Percentiles rank a stretch among this genome's conserved stretches.
phyloP scores from a whole-genome alignment of 2,113 vertebrate genomes.

The human region DNA sequence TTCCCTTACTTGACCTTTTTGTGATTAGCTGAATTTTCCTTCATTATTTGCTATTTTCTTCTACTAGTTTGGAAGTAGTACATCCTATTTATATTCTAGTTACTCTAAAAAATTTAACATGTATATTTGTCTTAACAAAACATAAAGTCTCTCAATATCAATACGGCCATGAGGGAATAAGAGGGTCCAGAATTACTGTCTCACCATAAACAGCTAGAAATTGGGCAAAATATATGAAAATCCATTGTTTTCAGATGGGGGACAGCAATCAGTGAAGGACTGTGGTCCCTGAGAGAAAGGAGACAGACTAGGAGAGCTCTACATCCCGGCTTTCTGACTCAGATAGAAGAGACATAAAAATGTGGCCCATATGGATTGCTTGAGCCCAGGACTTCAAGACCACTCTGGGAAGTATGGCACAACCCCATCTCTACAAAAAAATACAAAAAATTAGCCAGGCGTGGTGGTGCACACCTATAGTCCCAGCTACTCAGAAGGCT shows the following conservation, averaged over 20 bases:
- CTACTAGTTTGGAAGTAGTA: neutral
- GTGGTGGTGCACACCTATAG: neutral
- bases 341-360: too few relatives aligned
- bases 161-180: neutral
- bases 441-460: neutral
- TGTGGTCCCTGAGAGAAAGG: neutral
- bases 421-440: neutral
- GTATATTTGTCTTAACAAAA: neutral
- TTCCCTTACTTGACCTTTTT: conserved; percentile 6
- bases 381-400: neutral
- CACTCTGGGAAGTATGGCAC: neutral
- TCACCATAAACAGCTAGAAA: neutral
- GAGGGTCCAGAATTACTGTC: neutral
- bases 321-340: too few relatives aligned
- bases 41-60: neutral
- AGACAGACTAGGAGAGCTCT: neutral
- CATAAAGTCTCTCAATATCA: neutral
- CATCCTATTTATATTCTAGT: neutral
- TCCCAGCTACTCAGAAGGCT: neutral
- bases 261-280: neutral
- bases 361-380: neutral
- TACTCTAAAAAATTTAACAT: neutral
- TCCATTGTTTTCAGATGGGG: neutral
- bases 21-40: neutral
- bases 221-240: neutral